Conservation (phyloP, 2,113 vertebrate species). For the Hiodon alosoides region DNA sequence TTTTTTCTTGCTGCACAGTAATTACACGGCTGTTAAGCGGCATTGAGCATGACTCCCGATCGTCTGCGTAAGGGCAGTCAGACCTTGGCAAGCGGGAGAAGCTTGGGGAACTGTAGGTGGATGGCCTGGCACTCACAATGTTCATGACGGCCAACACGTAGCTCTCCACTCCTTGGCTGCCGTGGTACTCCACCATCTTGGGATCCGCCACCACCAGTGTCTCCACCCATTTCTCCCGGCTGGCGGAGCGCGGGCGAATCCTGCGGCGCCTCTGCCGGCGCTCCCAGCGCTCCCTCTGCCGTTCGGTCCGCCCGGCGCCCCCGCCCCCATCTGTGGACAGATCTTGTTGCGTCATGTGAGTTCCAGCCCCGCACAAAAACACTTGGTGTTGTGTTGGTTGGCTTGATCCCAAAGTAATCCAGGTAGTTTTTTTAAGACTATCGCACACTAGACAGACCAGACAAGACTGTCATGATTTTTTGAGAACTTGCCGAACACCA, state of each 20-base stretch:
- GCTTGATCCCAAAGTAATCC: too few relatives aligned
- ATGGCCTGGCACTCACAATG: conserved; percentile 72
- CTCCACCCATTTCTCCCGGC: conserved; percentile 95
- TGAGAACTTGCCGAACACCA: too few relatives aligned
- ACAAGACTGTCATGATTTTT: background rate
- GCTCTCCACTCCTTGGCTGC: conserved; percentile 71
- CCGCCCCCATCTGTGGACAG: conserved; percentile 37
- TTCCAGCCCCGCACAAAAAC: background rate
- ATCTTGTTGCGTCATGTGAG: background rate
- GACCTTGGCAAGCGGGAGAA: background rate
- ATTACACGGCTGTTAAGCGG: too few relatives aligned
- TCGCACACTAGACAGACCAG: background rate
- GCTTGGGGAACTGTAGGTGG: background rate
- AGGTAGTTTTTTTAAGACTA: too few relatives aligned
- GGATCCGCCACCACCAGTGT: conserved; percentile 88
- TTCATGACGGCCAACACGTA: conserved; percentile 95
- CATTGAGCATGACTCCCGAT: background rate
- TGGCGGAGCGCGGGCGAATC: conserved; percentile 74
- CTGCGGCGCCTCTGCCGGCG: conserved; percentile 52
- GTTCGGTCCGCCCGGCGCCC: conserved; percentile 45
- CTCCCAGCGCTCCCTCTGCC: conserved; percentile 69
- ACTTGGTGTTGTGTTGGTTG: background rate
- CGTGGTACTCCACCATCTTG: conserved; percentile 91
- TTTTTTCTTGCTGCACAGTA: background rate
- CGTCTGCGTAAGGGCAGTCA: background rate